A percentile compares a stretch with the other conserved stretches of the same genome.
phyloP scores from a whole-genome alignment of 2,888 invertebrate species.

The Chymomyza procnemis region DNA sequence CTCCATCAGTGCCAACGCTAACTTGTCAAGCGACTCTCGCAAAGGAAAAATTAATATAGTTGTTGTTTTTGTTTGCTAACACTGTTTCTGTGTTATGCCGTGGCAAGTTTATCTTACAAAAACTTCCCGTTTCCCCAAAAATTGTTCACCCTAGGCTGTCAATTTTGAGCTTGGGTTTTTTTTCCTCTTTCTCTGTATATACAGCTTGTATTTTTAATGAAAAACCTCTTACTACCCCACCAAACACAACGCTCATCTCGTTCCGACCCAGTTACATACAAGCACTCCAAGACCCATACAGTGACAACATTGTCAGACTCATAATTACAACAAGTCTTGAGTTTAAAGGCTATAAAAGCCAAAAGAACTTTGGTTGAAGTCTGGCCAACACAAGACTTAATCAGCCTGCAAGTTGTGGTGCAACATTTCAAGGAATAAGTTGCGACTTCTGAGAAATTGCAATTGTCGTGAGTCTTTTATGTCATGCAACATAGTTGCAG shows the following conservation, averaged over 20 bases:
- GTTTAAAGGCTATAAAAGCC: neutral
- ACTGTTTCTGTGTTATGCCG: neutral
- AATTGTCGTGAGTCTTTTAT: neutral
- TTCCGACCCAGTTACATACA: neutral
- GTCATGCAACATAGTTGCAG: neutral
- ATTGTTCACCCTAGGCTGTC: neutral
- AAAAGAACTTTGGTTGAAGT: neutral
- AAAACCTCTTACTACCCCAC: too few species aligned
- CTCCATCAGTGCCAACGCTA: too few species aligned
- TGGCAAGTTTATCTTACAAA: neutral
- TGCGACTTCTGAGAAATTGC: neutral
- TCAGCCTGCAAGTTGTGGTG: neutral
- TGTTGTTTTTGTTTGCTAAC: conserved; percentile 13
- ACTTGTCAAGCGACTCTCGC: too few species aligned
- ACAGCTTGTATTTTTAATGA: too few species aligned
- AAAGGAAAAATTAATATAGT: too few species aligned
- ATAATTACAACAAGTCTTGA: neutral
- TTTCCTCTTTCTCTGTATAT: too few species aligned
- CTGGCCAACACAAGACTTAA: neutral
- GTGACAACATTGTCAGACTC: neutral
- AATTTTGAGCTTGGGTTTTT: neutral
- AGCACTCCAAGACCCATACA: neutral
- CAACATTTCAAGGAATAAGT: neutral
- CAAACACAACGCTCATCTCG: neutral
- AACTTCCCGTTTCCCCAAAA: neutral